Base-by-base conservation (phyloP, 2,113 vertebrate genomes). In the Stercorarius parasiticus region DNA sequence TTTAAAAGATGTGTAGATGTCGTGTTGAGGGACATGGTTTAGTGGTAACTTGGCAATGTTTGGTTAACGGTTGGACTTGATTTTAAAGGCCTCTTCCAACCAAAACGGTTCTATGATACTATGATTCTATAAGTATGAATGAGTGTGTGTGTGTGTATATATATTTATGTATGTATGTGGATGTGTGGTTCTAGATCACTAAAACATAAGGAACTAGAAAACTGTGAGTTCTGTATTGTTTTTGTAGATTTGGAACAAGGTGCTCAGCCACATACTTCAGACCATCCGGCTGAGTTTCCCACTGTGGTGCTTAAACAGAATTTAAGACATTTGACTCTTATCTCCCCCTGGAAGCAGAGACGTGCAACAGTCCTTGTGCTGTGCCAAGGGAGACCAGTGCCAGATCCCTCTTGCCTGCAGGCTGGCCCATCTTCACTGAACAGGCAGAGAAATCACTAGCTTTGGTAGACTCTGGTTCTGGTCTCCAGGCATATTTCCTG, bases 351-450 rank as follows among this genome's bases (percentile, higher is more conserved):
- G 76, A 72, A 64, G n/a, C 20, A 92, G 52, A 20, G 23, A 34
- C 38, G 21, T 25, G 16, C 30, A 59, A 2, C 10, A 45, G 20
- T 17, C 1, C 11, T 72, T 2, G 1, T 15, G 38, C 21, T 79
- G 12, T 38, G 9, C 23, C n/a, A 36, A 21, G 16, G 19, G 15
- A 69, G 6, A 52, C 3, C 13, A 47, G 50, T 49, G 29, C 30
- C 23, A 0, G 0, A 19, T 45, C 3, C 8, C 38, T 83, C 42
- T 79, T 67, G 50, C 22, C 50, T 80, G 43, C 76, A 62, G 47
- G 34, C 9, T 93, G 64, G 6, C 13, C 17, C 49, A 56, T 11
- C 50, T 40, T 36, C n/a, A 29, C 38, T 61, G 32, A 58, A 7
- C 1, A 16, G 47, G 38, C 47, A 86, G 52, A 58, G 47, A 67